A percentile compares a stretch with the other conserved stretches of the same genome.
These are phyloP conservation scores for Malurus splendens DNA, from an alignment of 2,797 vertebrate species.

Conservation along the genomic window DNA sequence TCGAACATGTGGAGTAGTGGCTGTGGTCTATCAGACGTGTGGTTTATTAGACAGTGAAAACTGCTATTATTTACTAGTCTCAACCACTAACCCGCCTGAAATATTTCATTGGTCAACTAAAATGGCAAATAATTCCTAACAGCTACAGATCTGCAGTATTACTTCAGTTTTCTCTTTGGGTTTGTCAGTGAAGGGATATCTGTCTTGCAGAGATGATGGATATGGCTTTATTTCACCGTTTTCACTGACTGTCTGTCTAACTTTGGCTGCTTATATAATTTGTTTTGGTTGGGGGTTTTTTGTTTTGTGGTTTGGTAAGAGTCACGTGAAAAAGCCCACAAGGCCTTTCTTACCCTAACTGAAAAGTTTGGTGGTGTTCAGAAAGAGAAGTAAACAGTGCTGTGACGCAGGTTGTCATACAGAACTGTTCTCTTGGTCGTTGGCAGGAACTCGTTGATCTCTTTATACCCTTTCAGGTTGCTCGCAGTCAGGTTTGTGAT, in stretches of 20 bases:
- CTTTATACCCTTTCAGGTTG: neutral
- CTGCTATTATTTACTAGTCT: conserved; percentile 10
- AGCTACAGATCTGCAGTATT: neutral
- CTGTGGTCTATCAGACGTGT: neutral
- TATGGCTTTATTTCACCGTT: neutral
- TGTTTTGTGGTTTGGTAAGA: conserved; percentile 50
- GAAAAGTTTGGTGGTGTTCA: conserved; percentile 25
- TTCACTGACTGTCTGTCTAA: neutral
- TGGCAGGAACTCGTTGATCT: neutral
- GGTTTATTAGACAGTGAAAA: conserved; percentile 12
- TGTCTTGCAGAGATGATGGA: neutral
- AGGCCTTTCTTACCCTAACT: neutral
- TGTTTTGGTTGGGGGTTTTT: conserved; percentile 46
- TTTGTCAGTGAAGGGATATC: neutral
- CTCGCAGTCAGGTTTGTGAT: neutral
- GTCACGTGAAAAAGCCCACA: conserved; percentile 52
- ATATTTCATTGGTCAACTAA: neutral
- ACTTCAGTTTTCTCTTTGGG: neutral
- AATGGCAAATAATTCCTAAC: neutral
- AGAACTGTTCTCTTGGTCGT: neutral
- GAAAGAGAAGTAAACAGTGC: conserved; percentile 56
- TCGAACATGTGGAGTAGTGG: neutral
- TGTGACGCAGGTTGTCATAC: conserved; percentile 41
- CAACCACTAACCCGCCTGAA: neutral
- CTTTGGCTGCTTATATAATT: neutral